Percentiles rank a stretch among this genome's conserved stretches.
phyloP scores from a whole-genome alignment of 1,140 invertebrate species.

The Solen grandis region DNA sequence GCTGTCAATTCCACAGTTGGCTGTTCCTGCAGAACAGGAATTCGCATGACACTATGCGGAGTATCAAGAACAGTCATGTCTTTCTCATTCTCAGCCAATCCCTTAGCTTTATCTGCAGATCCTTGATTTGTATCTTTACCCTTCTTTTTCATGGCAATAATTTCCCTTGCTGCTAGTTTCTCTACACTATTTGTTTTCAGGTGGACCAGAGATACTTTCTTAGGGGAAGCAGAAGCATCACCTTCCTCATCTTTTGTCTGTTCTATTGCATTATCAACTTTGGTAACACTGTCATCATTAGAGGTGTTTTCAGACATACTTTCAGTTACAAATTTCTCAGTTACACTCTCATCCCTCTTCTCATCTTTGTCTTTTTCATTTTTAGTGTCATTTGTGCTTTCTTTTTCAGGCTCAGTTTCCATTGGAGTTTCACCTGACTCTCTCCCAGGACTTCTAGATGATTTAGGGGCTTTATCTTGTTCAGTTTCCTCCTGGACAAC shows the following conservation, averaged over 20 bases:
- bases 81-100: not conserved
- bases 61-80: not conserved
- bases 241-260: not conserved
- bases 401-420: not conserved
- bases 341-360: not conserved
- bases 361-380: not conserved
- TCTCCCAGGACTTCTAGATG: no score
- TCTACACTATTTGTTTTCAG: not conserved
- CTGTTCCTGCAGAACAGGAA: not conserved
- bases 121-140: not conserved
- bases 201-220: no score
- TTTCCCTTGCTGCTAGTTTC: not conserved
- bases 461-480: no score
- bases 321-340: no score
- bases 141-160: not conserved
- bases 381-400: not conserved
- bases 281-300: no score
- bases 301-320: no score
- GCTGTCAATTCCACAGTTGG: not conserved
- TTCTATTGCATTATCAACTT: not conserved
- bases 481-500: not conserved
- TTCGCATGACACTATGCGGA: not conserved
- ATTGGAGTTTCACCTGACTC: not conserved
- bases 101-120: not conserved
- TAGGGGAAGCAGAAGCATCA: not conserved